Percentiles rank a stretch among this genome's conserved stretches.
These are phyloP conservation scores for Monochamus alternatus DNA, from an alignment of 2,888 invertebrate genomes.

Conservation along the genomic window DNA sequence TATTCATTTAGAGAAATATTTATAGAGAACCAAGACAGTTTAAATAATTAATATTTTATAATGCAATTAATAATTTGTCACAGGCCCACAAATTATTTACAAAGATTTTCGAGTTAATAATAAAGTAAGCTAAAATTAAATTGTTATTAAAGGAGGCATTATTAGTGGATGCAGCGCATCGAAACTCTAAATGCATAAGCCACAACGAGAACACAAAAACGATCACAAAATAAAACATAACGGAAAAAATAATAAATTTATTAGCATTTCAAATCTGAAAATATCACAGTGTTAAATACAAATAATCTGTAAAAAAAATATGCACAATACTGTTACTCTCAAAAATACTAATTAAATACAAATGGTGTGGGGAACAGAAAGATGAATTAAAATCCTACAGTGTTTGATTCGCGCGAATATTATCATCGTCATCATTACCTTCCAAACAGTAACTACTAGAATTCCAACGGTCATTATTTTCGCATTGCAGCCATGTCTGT, in stretches of 20 bases:
- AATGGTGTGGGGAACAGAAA: conserved; percentile 21
- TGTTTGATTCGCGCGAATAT: conserved; percentile 62
- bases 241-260: conserved; percentile 62
- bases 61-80: no score
- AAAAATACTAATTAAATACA: conserved; percentile 30
- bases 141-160: background rate
- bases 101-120: no score
- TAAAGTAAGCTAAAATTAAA: background rate
- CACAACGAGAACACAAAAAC: conserved; percentile 51
- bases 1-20: conserved; percentile 1
- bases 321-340: conserved; percentile 49
- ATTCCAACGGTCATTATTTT: conserved; percentile 89
- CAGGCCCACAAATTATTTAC: no score
- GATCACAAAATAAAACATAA: conserved; percentile 61
- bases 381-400: conserved; percentile 50
- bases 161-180: background rate
- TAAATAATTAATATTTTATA: background rate
- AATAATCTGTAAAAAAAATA: conserved; percentile 38
- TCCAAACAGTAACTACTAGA: conserved; percentile 86
- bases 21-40: background rate
- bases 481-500: conserved; percentile 92
- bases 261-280: conserved; percentile 57
- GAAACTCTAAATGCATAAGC: conserved; percentile 28
- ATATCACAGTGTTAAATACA: conserved; percentile 64
- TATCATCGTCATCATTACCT: conserved; percentile 74